Evolutionary conservation across 2,797 vertebrate genomes (phyloP).

Genomic region (Lepus oiostolus): DNA sequence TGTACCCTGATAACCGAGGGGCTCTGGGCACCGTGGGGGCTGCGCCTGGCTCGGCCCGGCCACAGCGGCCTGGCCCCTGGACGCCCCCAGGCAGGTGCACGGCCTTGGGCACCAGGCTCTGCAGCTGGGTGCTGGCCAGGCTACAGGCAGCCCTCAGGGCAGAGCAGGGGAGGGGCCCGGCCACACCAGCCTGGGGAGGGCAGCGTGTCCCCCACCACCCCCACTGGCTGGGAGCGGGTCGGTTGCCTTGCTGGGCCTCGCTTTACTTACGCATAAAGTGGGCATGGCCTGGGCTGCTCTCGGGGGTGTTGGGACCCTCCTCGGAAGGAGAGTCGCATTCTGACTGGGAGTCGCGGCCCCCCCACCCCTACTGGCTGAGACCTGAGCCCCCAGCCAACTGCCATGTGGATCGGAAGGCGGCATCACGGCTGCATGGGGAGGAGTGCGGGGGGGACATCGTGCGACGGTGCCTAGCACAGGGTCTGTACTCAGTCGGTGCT

Average conservation of each 20-base stretch:
- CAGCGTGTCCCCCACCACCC: too few relatives aligned
- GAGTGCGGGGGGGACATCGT: not conserved
- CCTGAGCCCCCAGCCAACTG: too few relatives aligned
- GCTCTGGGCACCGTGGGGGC: slow-evolving; percentile 26
- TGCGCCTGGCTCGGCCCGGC: not conserved
- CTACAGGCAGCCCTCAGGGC: not conserved
- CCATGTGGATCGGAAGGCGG: too few relatives aligned
- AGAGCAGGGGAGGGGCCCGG: too few relatives aligned
- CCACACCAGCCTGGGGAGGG: too few relatives aligned
- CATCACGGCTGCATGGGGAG: not conserved
- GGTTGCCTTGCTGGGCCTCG: not conserved
- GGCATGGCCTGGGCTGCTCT: not conserved
- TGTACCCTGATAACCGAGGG: slow-evolving; percentile 75
- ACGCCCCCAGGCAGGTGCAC: not conserved
- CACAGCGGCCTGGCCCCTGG: not conserved
- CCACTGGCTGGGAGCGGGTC: rapidly evolving
- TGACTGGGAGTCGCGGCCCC: not conserved
- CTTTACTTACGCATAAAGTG: not conserved
- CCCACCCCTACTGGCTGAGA: not conserved
- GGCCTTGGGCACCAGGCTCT: not conserved
- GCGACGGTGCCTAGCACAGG: not conserved
- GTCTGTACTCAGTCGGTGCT: rapidly evolving
- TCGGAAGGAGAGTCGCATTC: not conserved
- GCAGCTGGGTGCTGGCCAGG: not conserved
- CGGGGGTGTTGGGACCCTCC: not conserved